Base-by-base conservation (phyloP, 2,113 vertebrate genomes). In the Ceyx margarethae region DNA sequence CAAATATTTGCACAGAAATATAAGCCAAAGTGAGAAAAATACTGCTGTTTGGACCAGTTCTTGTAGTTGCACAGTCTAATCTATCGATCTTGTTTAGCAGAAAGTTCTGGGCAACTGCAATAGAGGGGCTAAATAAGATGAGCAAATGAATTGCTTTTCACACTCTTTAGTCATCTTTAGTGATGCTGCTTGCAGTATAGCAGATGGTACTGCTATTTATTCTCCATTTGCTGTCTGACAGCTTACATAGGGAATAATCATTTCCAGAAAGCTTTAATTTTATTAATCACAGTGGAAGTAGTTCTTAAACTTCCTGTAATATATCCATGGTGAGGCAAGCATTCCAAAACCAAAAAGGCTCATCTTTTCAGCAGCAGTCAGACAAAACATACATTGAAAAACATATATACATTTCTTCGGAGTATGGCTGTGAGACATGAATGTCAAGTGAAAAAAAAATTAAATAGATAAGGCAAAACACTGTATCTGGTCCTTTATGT, bases 251-350 rank as follows among this genome's bases (percentile, higher is more conserved):
- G 53, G 28, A 73, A 28, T 62, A 62, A 46, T 64, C 28, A 21
- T 56, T 66, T 74, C 62, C 64, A 77, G 33, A 89, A 91, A 74
- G 22, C 17, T 69, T 35, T 77, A 11, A 33, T 87, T 91, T 68
- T 80, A 85, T 69, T 80, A 80, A 87, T 66, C 46, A 53, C 21
- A 77, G 23, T 29, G 56, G 10, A 89, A 94, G 13, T 7, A 77
- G 60, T 5, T 50, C 28, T 94, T 62, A 79, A 89, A 66, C 16
- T 53, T 69, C 37, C 13, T 79, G n/a, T 61, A 54, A 66, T 79
- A 61, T 21, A 73, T 20, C n/a, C 21, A 9, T 33, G 31, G 72
- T 62, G 50, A 76, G 13, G 50, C 20, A 77, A 82, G 46, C 7
- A 68, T 57, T 89, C 61, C 3, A 20, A 66, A 87, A 92, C 2